Evolutionary conservation across 92 coral and sea anemone genomes (phyloP), one percentile per base, ranked within the genome.

Genomic region (Parazoanthus darwini): DNA sequence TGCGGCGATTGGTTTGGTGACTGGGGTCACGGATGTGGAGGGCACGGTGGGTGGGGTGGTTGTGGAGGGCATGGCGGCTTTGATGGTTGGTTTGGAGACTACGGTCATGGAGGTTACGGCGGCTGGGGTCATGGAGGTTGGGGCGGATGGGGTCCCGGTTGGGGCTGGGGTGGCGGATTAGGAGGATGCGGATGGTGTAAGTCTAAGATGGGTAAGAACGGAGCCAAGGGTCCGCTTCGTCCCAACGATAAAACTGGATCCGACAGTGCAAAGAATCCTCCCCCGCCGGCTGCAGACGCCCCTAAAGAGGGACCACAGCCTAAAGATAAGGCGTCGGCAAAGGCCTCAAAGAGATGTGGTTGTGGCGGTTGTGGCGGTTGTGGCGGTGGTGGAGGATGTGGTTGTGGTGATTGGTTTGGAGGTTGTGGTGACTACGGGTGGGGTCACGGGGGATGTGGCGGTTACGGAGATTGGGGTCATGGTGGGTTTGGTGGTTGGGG

Each of bases 151-250:
- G 87, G 87, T 83, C 87, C 77, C 20, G 87, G 87, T 5, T 80
- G 29, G 84, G 91, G 93, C 48, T 88, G 91, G 63, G 88, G 90
- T 50, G 88, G 82, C 37, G 89, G 86, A 44, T 58, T 82, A 23
- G 93, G 93, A 13, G 92, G 87, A 5, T 89, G 91, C 56, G 93
- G 42, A 48, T 78, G 67, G 38, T 94, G 92, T 75, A 93, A 94
- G 50, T 94, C 98, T 10, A 94, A 90, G 86, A 76, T 94, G 33
- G 88, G 88, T 46, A 93, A 93, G 77, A 88, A 88, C 22, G 51
- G 67, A 67, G 67, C 79, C 43, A 70, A 51, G 38, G 87, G 39
- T 13, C 76, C 74, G 42, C 76, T 43, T 76, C 80, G 80, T 76
- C n/a, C 80, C 46, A n/a, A 39, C 23, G 51, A 51, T 5, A 16